A percentile compares a stretch with the other conserved stretches of the same genome.
phyloP scores from a whole-genome alignment of 2,113 vertebrate species.

The Oriolus oriolus region DNA sequence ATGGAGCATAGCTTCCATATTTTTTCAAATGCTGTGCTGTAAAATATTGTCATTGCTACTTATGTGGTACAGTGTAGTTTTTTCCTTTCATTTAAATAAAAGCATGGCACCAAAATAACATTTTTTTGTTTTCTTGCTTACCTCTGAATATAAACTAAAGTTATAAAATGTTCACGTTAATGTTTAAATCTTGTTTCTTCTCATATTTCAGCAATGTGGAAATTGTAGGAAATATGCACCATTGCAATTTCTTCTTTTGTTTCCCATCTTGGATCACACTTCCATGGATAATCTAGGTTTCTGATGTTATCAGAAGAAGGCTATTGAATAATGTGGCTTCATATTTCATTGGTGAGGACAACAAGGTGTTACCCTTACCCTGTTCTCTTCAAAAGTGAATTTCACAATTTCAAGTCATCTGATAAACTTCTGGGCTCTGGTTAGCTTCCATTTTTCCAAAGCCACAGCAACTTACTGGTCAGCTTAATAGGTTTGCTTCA shows the following conservation, averaged over 20 bases:
- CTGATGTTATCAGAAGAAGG: neutral
- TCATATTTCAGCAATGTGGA: neutral
- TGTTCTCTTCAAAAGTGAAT: neutral
- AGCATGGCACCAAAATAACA: slow-evolving; percentile 84
- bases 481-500: neutral
- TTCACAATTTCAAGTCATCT: neutral
- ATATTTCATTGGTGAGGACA: neutral
- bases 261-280: neutral
- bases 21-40: slow-evolving; percentile 82
- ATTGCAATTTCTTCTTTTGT: neutral
- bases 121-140: slow-evolving; percentile 28
- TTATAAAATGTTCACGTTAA: neutral
- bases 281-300: neutral
- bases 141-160: neutral
- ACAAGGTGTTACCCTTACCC: neutral
- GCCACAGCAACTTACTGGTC: neutral
- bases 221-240: neutral
- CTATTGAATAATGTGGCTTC: neutral
- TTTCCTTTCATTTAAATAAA: slow-evolving; percentile 88
- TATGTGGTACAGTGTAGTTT: slow-evolving; percentile 76
- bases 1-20: slow-evolving; percentile 72
- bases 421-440: neutral
- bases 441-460: neutral
- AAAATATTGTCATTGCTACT: slow-evolving; percentile 78
- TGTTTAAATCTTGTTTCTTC: neutral